Base-by-base conservation (phyloP, 2,888 invertebrate species). In the Entomobrya multifasciata region DNA sequence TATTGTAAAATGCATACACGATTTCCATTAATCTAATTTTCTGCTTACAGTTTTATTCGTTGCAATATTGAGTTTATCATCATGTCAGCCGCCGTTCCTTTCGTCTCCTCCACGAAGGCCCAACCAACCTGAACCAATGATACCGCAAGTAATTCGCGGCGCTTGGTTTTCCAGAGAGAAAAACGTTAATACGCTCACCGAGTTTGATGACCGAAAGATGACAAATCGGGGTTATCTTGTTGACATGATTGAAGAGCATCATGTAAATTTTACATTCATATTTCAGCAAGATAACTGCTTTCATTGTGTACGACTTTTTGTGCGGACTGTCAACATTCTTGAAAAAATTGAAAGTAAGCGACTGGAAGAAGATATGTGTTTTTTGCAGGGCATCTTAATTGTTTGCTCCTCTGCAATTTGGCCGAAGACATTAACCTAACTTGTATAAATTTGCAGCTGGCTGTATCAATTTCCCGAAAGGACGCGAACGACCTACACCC, bases 121-220 rank as follows among this genome's bases (percentile, higher is more conserved):
- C 17, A 52, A 79, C 11, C 55, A 77, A 25, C 62, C 67, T 1
- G 81, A 79, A n/a, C 78, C 76, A 15, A 67, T 41, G 13, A 96
- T 97, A 92, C 97, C 97, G 36, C 92, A 94, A 89, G 95, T 96
- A 65, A 93, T 98, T 72, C 94, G 96, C 91, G 97, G 97, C 87
- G 94, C 96, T 44, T 98, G 98, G 98, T 98, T 97, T 93, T 97
- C 97, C 1, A 96, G 97, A 94, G 97, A 98, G 94, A 95, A 95
- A 93, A 97, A 97, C 11, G 94, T 94, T 91, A 96, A 97, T 91
- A 97, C 96, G 0, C 94, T 95, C 67, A 97, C 97, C 0, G 95
- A 96, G 92, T 95, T 98, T 78, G 96, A 97, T 93, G 95, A 95
- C 0, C 95, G 94, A 86, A 94, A 95, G 57, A 97, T 97, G 96